These are phyloP conservation scores for Peromyscus californicus DNA, from an alignment of 2,113 vertebrate genomes.

Conservation along the genomic window DNA sequence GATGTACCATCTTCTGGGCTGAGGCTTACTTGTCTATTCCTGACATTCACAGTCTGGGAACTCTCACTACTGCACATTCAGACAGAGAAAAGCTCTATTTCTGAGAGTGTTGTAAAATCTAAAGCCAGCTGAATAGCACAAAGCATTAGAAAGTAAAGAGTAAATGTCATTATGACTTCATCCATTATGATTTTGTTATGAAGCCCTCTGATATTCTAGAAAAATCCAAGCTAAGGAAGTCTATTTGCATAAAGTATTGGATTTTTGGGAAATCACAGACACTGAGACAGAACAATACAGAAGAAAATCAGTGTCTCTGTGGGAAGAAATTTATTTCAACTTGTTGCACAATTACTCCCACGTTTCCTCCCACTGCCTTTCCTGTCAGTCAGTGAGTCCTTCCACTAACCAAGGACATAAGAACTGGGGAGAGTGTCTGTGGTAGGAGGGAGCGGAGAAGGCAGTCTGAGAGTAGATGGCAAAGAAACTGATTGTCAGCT, in stretches of 20 bases:
- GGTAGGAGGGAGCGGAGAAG: not conserved
- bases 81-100: conserved; percentile 43
- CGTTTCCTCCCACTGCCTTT: not conserved
- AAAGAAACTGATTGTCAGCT: conserved; percentile 45
- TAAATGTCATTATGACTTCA: conserved; percentile 20
- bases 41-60: not conserved
- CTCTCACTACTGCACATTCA: not conserved
- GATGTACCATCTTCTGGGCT: not conserved
- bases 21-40: not conserved
- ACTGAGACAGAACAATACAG: conserved; percentile 45
- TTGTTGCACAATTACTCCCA: conserved; percentile 26
- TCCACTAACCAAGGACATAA: conserved; percentile 39
- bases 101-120: not conserved
- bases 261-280: not conserved
- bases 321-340: conserved; percentile 30
- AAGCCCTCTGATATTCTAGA: conserved; percentile 27
- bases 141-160: conserved; percentile 36
- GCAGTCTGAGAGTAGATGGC: conserved; percentile 36
- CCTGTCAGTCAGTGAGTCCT: not conserved
- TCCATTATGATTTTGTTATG: not conserved
- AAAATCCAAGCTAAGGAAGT: conserved; percentile 25
- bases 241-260: conserved; percentile 3
- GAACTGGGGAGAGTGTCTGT: not conserved
- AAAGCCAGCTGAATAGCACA: not conserved
- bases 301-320: conserved; percentile 11